Conservation (phyloP, 2,113 vertebrate species). For the Anseranas semipalmata region DNA sequence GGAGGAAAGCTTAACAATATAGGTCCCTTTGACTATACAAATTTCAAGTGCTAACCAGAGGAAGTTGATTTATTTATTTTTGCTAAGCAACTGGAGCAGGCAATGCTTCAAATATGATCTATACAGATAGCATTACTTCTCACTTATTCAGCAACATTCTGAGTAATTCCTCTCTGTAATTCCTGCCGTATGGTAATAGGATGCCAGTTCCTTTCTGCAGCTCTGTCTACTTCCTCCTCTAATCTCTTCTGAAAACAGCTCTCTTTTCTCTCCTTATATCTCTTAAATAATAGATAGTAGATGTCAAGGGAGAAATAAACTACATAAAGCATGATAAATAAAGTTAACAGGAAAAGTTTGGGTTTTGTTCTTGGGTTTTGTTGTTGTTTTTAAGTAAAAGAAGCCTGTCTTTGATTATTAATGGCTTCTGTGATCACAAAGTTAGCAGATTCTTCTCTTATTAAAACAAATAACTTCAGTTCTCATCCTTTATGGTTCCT, state of each 20-base stretch:
- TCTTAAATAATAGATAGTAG: conserved; percentile 38
- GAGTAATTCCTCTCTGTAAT: background rate
- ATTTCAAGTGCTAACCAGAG: background rate
- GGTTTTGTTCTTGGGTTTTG: background rate
- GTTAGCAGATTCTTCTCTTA: background rate
- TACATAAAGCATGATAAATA: background rate
- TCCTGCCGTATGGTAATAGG: background rate
- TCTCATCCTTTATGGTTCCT: background rate
- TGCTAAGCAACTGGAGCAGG: background rate
- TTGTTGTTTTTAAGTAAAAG: conserved; percentile 8
- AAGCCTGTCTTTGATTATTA: conserved; percentile 4
- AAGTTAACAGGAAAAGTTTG: conserved; percentile 13
- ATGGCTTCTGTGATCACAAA: background rate
- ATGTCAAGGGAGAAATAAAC: background rate
- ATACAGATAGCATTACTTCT: background rate
- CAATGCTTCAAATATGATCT: background rate
- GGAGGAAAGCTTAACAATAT: background rate
- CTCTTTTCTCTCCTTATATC: background rate
- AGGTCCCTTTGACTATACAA: background rate
- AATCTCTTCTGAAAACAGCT: background rate
- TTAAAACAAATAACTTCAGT: conserved; percentile 21
- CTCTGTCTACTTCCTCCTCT: conserved; percentile 6
- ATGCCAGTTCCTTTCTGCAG: background rate
- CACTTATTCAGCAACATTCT: background rate
- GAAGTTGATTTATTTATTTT: background rate